Base-by-base conservation (phyloP, 1,140 invertebrate species). In the Megathymus violae region DNA sequence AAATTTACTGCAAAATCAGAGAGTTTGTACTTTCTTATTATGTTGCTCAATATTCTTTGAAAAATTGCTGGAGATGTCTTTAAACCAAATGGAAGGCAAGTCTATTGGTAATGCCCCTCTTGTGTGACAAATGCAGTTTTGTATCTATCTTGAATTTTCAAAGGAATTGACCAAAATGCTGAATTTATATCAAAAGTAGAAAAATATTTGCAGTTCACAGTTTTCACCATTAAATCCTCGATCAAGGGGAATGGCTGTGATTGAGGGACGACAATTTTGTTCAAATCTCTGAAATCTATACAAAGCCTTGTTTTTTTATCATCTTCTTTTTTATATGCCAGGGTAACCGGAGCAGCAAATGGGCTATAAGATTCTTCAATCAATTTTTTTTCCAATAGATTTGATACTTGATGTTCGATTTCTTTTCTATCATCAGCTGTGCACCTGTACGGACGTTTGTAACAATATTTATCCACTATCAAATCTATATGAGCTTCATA, bases 151-250 rank as follows among this genome's bases (percentile, higher is more conserved):
- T 41, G 10, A 4, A 56, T 41, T 9, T 41, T 56, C 7, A 56
- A 56, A 3, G 51, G 51, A 27, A 56, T 56, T 5, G 51, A 56
- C 38, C 51, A 56, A 56, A 56, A 56, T 27, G 51, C 51, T 16
- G 38, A 56, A 27, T 56, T 56, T 16, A 56, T 43, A 1, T 56
- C 38, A 3, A 56, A 43, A 5, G 51, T 56, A 6, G 51, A 43
- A 27, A 27, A 56, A 43, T 43, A 43, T 14, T 43, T 16, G 43
- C 51, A 56, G 19, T 56, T 43, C 16, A 15, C n/a, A 6, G 51
- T 56, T 16, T 56, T 43, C 27, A 56, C 38, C 51, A 54, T 54
- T 13, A 54, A 14, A n/a, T 54, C 51, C 14, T 54, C 51, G 25
- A 54, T 54, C 4, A 54, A 17, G 1, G 51, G 51, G n/a, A 54